phyloP scores from a whole-genome alignment of 1,140 invertebrate genomes.

The Cylas formicarius region DNA sequence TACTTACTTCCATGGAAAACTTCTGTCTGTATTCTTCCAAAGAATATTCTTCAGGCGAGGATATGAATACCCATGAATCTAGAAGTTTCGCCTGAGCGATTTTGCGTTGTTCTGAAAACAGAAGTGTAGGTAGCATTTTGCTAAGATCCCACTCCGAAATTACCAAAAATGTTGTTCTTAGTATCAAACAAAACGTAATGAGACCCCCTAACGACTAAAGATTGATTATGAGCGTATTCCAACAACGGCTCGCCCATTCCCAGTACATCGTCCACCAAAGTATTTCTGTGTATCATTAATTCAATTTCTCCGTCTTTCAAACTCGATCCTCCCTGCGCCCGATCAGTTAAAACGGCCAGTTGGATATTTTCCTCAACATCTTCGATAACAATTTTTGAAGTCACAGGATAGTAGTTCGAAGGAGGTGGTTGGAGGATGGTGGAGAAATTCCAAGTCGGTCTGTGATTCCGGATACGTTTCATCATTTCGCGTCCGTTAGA shows the following conservation, averaged over 20 bases:
- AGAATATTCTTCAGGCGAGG: slow-evolving; percentile 34
- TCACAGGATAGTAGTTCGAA: slow-evolving; percentile 91
- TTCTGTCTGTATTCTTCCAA: slow-evolving; percentile 41
- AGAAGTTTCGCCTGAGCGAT: slow-evolving; percentile 34
- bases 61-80: slow-evolving; percentile 45
- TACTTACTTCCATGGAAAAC: slow-evolving; percentile 42
- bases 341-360: slow-evolving; percentile 69
- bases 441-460: slow-evolving; percentile 66
- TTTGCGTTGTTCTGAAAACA: slow-evolving; percentile 12
- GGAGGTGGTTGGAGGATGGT: slow-evolving; percentile 62
- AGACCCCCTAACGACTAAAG: slow-evolving; percentile 73
- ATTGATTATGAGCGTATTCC: slow-evolving; percentile 66
- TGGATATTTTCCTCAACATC: slow-evolving; percentile 47
- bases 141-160: too few species aligned
- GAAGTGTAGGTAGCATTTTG: too few species aligned
- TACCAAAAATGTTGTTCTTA: too few species aligned
- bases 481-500: slow-evolving; percentile 62
- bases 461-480: slow-evolving; percentile 55
- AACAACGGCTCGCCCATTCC: slow-evolving; percentile 88
- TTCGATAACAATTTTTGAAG: slow-evolving; percentile 68
- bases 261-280: slow-evolving; percentile 80
- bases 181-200: slow-evolving; percentile 54
- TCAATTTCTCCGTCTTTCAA: slow-evolving; percentile 66
- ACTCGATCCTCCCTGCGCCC: slow-evolving; percentile 79
- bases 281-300: slow-evolving; percentile 78